Base-by-base conservation (phyloP, 2,113 vertebrate genomes). In the Cebus imitator region DNA sequence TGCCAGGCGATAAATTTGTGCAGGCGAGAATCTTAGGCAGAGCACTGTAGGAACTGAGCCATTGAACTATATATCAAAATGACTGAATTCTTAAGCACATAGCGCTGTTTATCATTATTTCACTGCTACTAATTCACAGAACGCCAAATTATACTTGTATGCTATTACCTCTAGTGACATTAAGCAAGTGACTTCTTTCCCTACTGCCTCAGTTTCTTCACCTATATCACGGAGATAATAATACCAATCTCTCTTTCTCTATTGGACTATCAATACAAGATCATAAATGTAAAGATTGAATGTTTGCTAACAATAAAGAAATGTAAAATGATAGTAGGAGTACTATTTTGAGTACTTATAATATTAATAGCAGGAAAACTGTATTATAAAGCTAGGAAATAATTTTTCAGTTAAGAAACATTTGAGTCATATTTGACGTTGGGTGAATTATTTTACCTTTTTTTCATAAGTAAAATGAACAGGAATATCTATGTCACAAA, bases 21-120 rank as follows among this genome's bases (percentile, higher is more conserved):
- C 45, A 91, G 90, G 90, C 88, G 83, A 95, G 58, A 94, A 30
- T 95, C 32, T 86, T 94, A 95, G 90, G 45, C 55, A 90, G 81
- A 90, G 88, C 85, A 96, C 94, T 87, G 37, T 61, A 55, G 90
- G 78, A 97, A 92, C 25, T 96, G 83, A 66, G 86, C 73, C 93
- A 84, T 12, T 87, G 40, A 84, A 50, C 72, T 92, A 94, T 97
- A 87, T 70, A 90, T 95, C 82, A 98, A 91, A 95, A 93, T 91
- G 82, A 94, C 68, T 66, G 45, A 92, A 93, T 83, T 96, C 35
- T 66, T 95, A 92, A 64, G 8, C 40, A 79, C 48, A 30, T 68
- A 37, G 95, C 78, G 21, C 45, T 92, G 50, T 88, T 97, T 87
- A 83, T 93, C 95, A 94, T 94, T 95, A 72, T 43, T 73, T 86